Percentiles rank a stretch among this genome's conserved stretches.
phyloP scores from a whole-genome alignment of 2,113 vertebrate species.

The Xyliphius kryptos region DNA sequence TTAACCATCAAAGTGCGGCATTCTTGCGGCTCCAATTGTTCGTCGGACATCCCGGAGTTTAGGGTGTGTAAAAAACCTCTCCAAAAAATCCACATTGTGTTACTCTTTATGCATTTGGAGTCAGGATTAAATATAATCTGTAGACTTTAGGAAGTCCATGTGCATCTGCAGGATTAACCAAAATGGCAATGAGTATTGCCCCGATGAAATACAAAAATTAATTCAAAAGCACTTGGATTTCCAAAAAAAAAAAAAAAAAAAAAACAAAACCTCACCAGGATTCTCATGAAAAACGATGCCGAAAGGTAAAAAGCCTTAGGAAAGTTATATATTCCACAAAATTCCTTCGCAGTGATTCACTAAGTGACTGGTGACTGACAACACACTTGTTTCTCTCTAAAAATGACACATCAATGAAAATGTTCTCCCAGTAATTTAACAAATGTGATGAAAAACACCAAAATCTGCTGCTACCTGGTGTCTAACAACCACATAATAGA shows the following conservation, averaged over 20 bases:
- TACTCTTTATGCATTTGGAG: not conserved
- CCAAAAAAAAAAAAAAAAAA: too few species aligned
- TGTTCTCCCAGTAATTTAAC: not conserved
- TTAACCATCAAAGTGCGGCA: not conserved
- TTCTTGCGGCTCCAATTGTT: conserved; percentile 19
- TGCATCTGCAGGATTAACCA: too few species aligned
- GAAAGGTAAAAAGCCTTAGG: conserved; percentile 18
- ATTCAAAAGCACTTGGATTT: too few species aligned
- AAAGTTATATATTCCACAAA: conserved; percentile 39
- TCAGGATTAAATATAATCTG: not conserved
- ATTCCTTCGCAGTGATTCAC: conserved; percentile 42
- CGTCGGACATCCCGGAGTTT: conserved; percentile 26
- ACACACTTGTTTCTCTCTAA: conserved; percentile 16
- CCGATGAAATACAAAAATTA: too few species aligned
- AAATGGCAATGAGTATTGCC: too few species aligned
- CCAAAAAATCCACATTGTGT: conserved; percentile 26
- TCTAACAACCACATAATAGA: conserved; percentile 4
- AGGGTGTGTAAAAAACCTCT: conserved; percentile 15
- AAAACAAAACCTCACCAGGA: too few species aligned
- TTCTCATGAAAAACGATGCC: not conserved
- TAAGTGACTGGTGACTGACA: conserved; percentile 17
- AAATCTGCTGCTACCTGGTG: conserved; percentile 11
- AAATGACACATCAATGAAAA: conserved; percentile 8
- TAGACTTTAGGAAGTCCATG: conserved; percentile 1
- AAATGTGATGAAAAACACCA: too few species aligned